Percentiles rank a stretch among this genome's conserved stretches.
These are phyloP conservation scores for Lepidostoma basale DNA, from an alignment of 1,140 invertebrate species.

Conservation along the genomic window DNA sequence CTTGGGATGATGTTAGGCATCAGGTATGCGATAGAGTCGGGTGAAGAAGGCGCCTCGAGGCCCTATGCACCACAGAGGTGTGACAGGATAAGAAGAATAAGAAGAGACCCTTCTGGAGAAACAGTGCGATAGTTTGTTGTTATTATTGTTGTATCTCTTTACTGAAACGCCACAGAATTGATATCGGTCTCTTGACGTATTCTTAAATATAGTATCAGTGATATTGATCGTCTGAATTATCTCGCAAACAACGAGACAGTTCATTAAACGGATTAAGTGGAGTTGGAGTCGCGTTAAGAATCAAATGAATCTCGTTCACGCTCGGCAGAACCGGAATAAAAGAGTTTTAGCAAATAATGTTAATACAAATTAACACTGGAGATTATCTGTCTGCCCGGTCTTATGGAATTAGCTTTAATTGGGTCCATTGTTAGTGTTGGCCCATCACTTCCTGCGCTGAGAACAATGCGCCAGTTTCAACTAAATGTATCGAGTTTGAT, in stretches of 20 bases:
- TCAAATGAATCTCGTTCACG: neutral
- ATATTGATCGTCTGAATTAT: no score
- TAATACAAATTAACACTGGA: neutral
- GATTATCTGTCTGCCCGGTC: neutral
- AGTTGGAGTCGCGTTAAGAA: neutral
- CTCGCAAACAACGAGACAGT: no score
- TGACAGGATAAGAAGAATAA: no score
- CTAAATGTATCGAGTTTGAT: no score
- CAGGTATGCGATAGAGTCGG: no score
- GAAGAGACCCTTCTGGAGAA: no score
- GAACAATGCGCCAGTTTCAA: no score
- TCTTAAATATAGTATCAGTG: no score
- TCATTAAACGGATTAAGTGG: neutral
- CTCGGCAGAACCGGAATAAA: neutral
- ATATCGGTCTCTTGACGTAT: neutral
- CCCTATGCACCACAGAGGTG: no score
- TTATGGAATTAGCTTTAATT: slow-evolving; percentile 2
- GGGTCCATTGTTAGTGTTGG: slow-evolving; percentile 1
- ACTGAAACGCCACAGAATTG: neutral
- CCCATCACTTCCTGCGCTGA: no score
- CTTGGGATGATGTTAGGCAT: no score
- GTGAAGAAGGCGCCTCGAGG: no score
- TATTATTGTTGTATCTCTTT: neutral
- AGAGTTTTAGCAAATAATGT: neutral
- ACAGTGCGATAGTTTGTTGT: neutral